Percentiles rank a stretch among this genome's conserved stretches.
Evolutionary conservation across 2,797 vertebrate genomes (phyloP).

Genomic region (Avahi laniger): DNA sequence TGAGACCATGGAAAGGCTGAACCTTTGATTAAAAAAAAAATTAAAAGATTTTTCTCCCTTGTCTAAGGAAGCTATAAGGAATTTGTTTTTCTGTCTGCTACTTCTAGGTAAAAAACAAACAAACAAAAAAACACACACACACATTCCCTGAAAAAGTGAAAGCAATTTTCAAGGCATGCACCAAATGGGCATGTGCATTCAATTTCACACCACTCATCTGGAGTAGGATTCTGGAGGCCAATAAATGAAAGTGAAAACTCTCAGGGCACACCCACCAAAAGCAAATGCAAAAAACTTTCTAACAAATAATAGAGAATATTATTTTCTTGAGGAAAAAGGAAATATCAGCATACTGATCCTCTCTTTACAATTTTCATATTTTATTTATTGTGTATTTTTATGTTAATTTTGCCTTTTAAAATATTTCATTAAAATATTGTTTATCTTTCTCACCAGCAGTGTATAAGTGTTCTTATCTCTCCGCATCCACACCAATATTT

Average conservation of each 20-base stretch:
- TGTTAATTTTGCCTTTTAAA: too few species aligned
- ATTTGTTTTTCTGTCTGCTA: neutral
- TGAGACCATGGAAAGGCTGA: neutral
- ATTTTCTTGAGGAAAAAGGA: too few species aligned
- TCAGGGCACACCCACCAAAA: neutral
- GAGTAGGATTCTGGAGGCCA: neutral
- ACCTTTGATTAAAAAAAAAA: neutral
- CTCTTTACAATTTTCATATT: too few species aligned
- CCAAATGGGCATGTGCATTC: neutral
- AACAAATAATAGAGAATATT: neutral
- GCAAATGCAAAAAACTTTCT: neutral
- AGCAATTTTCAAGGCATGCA: neutral
- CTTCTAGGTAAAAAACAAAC: neutral
- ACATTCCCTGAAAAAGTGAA: neutral
- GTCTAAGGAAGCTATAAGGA: neutral
- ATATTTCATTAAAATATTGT: too few species aligned
- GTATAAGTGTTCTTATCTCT: too few species aligned
- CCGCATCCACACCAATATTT: too few species aligned
- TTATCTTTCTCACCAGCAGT: too few species aligned
- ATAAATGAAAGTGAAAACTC: neutral
- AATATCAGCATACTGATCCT: too few species aligned
- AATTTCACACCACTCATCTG: neutral
- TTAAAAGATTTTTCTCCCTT: neutral
- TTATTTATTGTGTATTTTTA: too few species aligned
- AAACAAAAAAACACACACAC: too few species aligned